Base-by-base conservation (phyloP, 2,113 vertebrate species). In the Thunnus maccoyii region DNA sequence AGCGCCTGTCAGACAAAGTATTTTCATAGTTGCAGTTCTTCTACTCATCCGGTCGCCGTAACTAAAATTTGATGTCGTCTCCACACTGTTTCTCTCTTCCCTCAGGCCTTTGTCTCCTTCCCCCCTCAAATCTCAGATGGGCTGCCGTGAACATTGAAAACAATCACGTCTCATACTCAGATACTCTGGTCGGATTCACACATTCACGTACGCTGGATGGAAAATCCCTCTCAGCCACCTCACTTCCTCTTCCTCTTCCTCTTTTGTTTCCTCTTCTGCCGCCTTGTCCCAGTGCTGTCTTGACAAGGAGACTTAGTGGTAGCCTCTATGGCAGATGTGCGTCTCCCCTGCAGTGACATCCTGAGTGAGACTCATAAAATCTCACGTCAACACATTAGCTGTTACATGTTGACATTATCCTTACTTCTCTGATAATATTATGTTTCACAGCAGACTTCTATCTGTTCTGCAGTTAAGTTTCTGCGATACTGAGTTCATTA, bases 111-210 rank as follows among this genome's bases (percentile, higher is more conserved):
- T 41, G 30, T 73, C 67, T 67, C 70, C 9, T 60, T 58, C 56
- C 71, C 71, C 6, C 4, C 32, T 22, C 54, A 48, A 61, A 7
- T 51, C 47, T 74, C 55, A 3, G 52, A 5, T 32, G 55, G 47
- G n/a, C 30, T 54, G 56, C 41, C 57, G 27, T 22, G 65, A 52
- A 54, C 57, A 16, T 79, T 70, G 82, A 73, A 70, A 87, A 88
- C 84, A 74, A 86, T 78, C 62, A 84, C 72, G 69, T 76, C 76
- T 61, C 69, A 32, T 30, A 36, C 71, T 60, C 48, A 71, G 63
- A 77, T 64, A 18, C 50, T 83, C 56, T 79, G 87, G 79, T 86
- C 88, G 83, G 25, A 84, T 56, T 86, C 32, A 72, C 83, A 71
- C 65, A 30, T 72, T 58, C 69, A 63, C 71, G 48, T 25, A 14